Percentiles rank a stretch among this genome's conserved stretches.
phyloP scores from a whole-genome alignment of 2,797 vertebrate genomes.

The Phaenicophaeus curvirostris region DNA sequence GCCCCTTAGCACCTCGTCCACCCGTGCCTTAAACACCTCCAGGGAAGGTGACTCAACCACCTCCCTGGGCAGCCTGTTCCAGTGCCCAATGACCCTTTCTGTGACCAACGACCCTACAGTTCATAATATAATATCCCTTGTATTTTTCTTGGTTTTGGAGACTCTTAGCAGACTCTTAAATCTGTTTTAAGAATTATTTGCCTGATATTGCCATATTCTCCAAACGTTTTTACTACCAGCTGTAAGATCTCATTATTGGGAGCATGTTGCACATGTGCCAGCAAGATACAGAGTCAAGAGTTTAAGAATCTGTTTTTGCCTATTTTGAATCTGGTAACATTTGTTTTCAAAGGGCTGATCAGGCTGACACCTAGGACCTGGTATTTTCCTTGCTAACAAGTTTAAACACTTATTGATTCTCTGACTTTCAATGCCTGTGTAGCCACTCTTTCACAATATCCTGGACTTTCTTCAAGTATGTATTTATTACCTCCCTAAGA shows the following conservation, averaged over 20 bases:
- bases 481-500: background rate
- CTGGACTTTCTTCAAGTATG: background rate
- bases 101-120: too few relatives aligned
- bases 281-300: background rate
- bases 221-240: background rate
- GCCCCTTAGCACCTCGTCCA: too few relatives aligned
- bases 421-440: background rate
- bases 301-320: background rate
- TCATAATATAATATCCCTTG: background rate
- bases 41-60: too few relatives aligned
- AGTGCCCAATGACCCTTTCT: too few relatives aligned
- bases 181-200: background rate
- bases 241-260: background rate
- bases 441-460: background rate
- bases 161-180: background rate
- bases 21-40: too few relatives aligned
- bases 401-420: background rate
- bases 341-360: background rate
- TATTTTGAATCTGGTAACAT: background rate
- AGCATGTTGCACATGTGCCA: rapidly evolving
- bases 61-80: too few relatives aligned
- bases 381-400: background rate
- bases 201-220: rapidly evolving
- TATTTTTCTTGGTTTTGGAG: background rate
- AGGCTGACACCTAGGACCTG: rapidly evolving